Conservation (phyloP, 2,888 invertebrate species). For the Amitus sp. region DNA sequence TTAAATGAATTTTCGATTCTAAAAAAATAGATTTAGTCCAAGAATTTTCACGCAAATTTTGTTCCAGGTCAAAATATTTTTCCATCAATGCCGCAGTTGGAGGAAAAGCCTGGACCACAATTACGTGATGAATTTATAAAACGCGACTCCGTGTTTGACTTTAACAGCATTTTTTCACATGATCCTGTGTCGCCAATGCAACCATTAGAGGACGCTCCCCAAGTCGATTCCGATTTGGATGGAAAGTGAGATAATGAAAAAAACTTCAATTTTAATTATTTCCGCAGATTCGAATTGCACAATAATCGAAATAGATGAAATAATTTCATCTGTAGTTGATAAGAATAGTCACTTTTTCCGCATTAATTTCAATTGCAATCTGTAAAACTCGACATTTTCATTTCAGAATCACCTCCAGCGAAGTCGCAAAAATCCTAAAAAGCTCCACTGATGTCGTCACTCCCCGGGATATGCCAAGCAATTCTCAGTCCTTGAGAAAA, state of each 20-base stretch:
- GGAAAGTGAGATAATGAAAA: constrained; percentile 66
- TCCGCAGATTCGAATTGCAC: too few species aligned
- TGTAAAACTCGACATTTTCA: background rate
- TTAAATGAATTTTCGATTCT: too few species aligned
- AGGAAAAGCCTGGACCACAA: constrained; percentile 22
- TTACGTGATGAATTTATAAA: constrained; percentile 47
- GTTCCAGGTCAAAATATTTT: constrained; percentile 22
- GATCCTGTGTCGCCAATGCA: constrained; percentile 39
- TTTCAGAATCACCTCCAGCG: constrained; percentile 49
- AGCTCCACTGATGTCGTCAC: constrained; percentile 37
- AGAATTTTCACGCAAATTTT: background rate
- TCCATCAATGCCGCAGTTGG: constrained; percentile 32
- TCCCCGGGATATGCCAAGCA: constrained; percentile 50
- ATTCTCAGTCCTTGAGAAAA: constrained; percentile 64
- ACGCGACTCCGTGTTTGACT: constrained; percentile 11
- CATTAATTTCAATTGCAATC: too few species aligned
- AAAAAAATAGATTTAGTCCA: too few species aligned
- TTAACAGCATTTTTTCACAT: background rate
- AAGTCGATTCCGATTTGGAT: constrained; percentile 69
- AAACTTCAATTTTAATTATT: too few species aligned
- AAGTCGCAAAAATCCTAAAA: constrained; percentile 53
- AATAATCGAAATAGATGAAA: too few species aligned
- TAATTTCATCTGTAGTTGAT: too few species aligned
- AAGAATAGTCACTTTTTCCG: too few species aligned
- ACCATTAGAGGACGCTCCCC: constrained; percentile 41